phyloP scores from a whole-genome alignment of 2,888 invertebrate genomes.

The Tupiocoris notatus region DNA sequence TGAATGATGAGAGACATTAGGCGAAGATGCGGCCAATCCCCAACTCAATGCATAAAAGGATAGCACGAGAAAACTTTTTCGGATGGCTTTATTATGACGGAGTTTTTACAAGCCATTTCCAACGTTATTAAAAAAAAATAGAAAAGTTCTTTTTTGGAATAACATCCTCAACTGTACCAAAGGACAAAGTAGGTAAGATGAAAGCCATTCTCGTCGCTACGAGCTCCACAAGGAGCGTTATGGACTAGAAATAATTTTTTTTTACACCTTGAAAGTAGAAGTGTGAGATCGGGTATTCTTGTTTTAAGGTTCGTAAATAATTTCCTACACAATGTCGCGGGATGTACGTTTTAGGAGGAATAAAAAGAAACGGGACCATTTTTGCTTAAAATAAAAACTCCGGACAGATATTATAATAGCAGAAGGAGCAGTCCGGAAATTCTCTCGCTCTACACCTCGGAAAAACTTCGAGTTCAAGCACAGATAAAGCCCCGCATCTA shows the following conservation, averaged over 20 bases:
- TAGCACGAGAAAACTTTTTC: not conserved
- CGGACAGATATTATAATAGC: no score
- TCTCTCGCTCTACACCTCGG: no score
- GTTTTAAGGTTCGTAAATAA: not conserved
- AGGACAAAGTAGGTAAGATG: not conserved
- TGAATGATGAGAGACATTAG: no score
- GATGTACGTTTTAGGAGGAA: not conserved
- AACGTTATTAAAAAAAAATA: not conserved
- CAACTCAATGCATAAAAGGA: not conserved
- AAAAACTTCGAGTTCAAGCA: no score
- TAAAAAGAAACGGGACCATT: no score
- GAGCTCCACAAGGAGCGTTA: not conserved
- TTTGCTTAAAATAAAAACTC: no score
- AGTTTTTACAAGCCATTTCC: not conserved
- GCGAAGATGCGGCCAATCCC: no score
- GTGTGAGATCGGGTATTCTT: not conserved
- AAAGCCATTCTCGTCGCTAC: not conserved
- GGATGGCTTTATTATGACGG: not conserved
- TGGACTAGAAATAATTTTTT: not conserved
- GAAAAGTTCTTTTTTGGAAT: not conserved
- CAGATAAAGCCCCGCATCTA: no score
- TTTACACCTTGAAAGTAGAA: not conserved
- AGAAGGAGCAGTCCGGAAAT: no score
- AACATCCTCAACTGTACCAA: not conserved
- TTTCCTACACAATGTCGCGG: not conserved